Base-by-base conservation (phyloP, 2,888 invertebrate genomes). In the Diplolepis rosae region DNA sequence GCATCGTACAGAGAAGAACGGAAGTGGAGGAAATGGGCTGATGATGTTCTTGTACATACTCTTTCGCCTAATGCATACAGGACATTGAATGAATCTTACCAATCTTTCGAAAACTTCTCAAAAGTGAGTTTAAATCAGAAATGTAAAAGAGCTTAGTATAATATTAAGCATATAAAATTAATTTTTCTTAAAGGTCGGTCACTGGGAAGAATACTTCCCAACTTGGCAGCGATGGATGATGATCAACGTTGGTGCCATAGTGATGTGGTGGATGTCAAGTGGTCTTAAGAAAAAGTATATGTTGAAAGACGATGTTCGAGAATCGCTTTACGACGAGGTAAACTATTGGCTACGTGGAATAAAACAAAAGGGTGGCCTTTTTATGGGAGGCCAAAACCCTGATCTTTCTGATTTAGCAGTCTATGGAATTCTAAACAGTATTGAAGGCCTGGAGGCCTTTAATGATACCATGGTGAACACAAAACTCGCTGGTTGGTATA, bases 21-120 rank as follows among this genome's bases (percentile, higher is more conserved):
- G 39, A 94, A 96, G 84, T 99, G 99, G 99, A 92, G 99, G 61
- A 92, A 94, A 84, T 99, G 99, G 99, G 95, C 95, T 0, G 99
- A 99, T 87, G 92, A 93, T 65, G 93, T 94, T 48, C 91, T 98
- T 1, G 98, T 99, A 0, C 99, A 98, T 87, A 93, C 94, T 0
- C 90, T 99, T 39, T 98, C 99, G 0, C 99, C 99, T 0, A 99
- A 99, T 89, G 97, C 98, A 32, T 99, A 99, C 86, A 92, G 98
- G 71, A 96, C 96, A 0, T 89, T 92, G 0, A 89, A 90, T 0
- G 99, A 99, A 90, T 93, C 99, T 0, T 88, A 97, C 24, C 94
- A 97, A 86, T 95, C 99, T 0, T 99, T 99, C 89, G 92, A 93
- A 78, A 97, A 98, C 95, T 99, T 99, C 89, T 96, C 97, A 4